Conservation (phyloP, 1,140 invertebrate genomes). For the Cotesia chilonis region DNA sequence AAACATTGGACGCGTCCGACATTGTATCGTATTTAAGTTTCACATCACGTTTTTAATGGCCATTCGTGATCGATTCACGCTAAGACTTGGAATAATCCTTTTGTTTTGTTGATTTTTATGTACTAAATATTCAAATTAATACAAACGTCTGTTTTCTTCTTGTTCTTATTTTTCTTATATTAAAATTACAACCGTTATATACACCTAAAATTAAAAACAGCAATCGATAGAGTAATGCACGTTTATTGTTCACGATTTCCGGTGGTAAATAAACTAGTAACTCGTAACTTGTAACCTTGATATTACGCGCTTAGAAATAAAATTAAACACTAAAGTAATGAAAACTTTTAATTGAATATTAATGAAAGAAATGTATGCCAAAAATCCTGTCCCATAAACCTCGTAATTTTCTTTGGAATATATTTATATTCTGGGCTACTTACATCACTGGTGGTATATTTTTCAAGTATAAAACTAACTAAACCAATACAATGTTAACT, state of each 20-base stretch:
- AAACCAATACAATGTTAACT: too few species aligned
- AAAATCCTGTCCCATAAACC: not conserved
- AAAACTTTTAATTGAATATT: too few species aligned
- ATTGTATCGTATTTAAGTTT: slow-evolving; percentile 8
- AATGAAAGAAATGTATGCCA: too few species aligned
- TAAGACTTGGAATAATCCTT: slow-evolving; percentile 5
- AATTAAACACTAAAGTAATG: too few species aligned
- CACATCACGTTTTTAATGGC: slow-evolving; percentile 12
- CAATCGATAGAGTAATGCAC: too few species aligned
- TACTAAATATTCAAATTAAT: not conserved
- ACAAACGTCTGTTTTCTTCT: not conserved
- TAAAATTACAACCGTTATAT: not conserved
- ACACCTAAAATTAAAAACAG: too few species aligned
- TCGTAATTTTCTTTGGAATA: slow-evolving; percentile 22
- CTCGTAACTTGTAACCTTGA: too few species aligned
- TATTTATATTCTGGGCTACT: too few species aligned
- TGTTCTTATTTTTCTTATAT: not conserved
- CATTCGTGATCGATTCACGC: slow-evolving; percentile 17
- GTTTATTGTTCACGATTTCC: too few species aligned
- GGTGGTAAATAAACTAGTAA: too few species aligned
- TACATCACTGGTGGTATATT: too few species aligned
- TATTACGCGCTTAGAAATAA: too few species aligned
- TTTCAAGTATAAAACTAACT: not conserved
- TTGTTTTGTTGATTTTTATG: not conserved
- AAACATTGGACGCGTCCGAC: slow-evolving; percentile 17